Percentiles rank a stretch among this genome's conserved stretches.
Conservation (phyloP, 2,113 vertebrate species). For the Ginglymostoma cirratum region DNA sequence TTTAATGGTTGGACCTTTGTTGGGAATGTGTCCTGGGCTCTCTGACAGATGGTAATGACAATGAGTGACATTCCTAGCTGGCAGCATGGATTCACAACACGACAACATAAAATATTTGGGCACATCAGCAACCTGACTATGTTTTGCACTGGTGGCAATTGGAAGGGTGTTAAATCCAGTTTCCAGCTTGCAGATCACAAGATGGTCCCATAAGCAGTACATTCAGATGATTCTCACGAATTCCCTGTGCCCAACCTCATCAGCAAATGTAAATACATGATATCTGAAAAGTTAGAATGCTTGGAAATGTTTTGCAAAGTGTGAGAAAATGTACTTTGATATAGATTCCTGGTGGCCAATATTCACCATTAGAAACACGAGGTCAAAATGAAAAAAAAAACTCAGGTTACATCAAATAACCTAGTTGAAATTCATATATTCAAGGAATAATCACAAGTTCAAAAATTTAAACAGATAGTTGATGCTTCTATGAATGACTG, state of each 20-base stretch:
- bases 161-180: not conserved
- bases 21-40: not conserved
- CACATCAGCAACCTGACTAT: not conserved
- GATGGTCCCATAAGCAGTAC: not conserved
- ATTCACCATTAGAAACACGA: not conserved
- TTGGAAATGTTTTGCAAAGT: not conserved
- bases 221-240: not conserved
- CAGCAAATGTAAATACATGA: not conserved
- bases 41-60: not conserved
- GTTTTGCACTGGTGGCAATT: not conserved
- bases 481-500: not conserved
- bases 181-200: not conserved
- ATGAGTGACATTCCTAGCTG: not conserved
- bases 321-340: not conserved
- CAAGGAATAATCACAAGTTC: not conserved
- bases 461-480: not conserved
- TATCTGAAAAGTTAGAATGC: not conserved
- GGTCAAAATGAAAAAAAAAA: not conserved
- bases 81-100: not conserved
- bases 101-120: not conserved
- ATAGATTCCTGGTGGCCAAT: not conserved
- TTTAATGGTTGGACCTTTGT: not conserved
- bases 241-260: not conserved
- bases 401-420: not conserved
- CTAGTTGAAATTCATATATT: not conserved